Base-by-base conservation (phyloP, 2,113 vertebrate genomes). In the Elaphurus davidianus region DNA sequence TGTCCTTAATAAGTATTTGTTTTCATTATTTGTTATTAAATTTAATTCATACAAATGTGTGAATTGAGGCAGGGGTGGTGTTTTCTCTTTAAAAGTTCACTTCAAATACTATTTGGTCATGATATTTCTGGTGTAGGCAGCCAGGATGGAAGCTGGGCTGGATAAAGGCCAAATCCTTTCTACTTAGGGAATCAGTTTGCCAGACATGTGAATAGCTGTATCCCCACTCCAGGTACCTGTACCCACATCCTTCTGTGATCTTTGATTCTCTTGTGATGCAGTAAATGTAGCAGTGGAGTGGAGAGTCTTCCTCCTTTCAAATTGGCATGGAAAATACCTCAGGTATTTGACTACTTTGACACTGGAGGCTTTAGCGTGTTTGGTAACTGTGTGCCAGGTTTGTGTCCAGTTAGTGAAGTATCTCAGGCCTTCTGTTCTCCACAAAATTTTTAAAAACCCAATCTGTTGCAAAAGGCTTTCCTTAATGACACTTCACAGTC, bases 61-160 rank as follows among this genome's bases (percentile, higher is more conserved):
- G 36, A 87, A 74, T 92, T 60, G 52, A 16, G 88, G 52, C 33
- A 10, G 6, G 57, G 17, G 45, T 30, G 19, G 16, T 28, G 11
- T 50, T 76, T 97, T 96, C 92, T 91, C 30, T 96, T 96, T 94
- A 52, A 86, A 91, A 74, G 27, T 97, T 71, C 50, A 88, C 60
- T 86, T 94, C 76, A 94, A 83, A 81, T 94, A 84, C 74, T 62
- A 3, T 81, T 87, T 87, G 30, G 40, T 92, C 90, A 40, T 92
- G 64, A 52, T 92, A 10, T 81, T 62, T 57, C 14, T 84, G 30
- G 11, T 81, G n/a, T 43, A 8, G 5, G 19, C 71, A 97, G 84
- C 62, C 50, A 64, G 23, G 43, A 23, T 95, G 60, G 92, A 86
- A 86, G 28, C 40, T 89, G 71, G 50, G 30, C 62, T 89, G 55